Percentiles rank a stretch among this genome's conserved stretches.
phyloP scores from a whole-genome alignment of 2,888 invertebrate genomes.

The Spodoptera picta region DNA sequence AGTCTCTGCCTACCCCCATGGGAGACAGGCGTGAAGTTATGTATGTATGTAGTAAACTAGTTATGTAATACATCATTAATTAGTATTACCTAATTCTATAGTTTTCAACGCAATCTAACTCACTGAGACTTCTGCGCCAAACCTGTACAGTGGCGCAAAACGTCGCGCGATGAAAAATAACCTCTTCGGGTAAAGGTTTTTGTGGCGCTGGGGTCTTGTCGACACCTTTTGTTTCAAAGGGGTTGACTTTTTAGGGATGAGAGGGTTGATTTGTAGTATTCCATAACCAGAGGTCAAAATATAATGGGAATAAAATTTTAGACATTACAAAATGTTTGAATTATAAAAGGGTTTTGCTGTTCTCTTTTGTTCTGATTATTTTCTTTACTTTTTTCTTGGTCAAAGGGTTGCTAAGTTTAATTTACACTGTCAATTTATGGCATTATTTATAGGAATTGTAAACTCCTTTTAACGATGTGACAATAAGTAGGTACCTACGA shows the following conservation, averaged over 20 bases:
- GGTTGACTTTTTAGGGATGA: conserved; percentile 60
- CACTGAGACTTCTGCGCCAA: conserved; percentile 22
- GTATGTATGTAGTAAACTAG: too few species aligned
- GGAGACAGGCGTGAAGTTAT: too few species aligned
- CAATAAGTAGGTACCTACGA: too few species aligned
- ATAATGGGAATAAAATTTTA: conserved; percentile 42
- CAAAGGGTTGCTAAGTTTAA: not conserved
- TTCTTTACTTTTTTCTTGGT: conserved; percentile 1
- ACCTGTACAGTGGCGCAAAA: conserved; percentile 39
- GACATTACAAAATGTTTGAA: conserved; percentile 26
- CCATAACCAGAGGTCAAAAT: conserved; percentile 40
- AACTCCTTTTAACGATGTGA: too few species aligned
- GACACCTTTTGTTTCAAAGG: conserved; percentile 71
- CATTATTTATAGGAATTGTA: too few species aligned
- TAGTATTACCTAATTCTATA: too few species aligned
- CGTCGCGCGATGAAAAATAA: conserved; percentile 60
- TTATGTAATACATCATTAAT: too few species aligned
- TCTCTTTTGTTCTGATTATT: not conserved
- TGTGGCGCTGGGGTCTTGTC: conserved; percentile 60
- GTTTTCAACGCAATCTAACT: too few species aligned
- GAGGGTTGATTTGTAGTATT: conserved; percentile 61
- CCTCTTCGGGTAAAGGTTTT: conserved; percentile 55
- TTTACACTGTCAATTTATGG: too few species aligned
- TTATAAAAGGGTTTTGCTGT: conserved; percentile 22
- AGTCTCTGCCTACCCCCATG: too few species aligned